Evolutionary conservation across 2,888 invertebrate genomes (phyloP), one percentile per base, ranked within the genome.

Genomic region (Pristionchus maxplancki): DNA sequence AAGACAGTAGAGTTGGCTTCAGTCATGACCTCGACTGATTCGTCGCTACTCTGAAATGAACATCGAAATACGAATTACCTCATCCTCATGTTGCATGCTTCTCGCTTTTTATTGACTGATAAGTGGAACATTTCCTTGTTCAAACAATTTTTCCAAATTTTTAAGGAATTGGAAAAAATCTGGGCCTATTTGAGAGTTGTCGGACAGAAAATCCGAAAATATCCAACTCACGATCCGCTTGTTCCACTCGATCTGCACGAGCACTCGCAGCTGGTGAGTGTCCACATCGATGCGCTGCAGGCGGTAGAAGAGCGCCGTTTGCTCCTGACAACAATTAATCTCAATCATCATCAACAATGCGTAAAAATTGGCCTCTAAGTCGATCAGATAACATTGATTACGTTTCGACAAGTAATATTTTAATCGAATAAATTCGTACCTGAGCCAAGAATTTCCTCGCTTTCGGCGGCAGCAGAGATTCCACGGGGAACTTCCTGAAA

Each of bases 161-260:
- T 13, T 28, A n/a, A n/a, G n/a, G n/a, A n/a, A n/a, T n/a, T n/a
- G n/a, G n/a, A n/a, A n/a, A n/a, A n/a, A n/a, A n/a, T n/a, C n/a
- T n/a, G n/a, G n/a, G n/a, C n/a, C n/a, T n/a, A n/a, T n/a, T n/a
- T n/a, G n/a, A n/a, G n/a, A n/a, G 5, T 64, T 64, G 28, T 31
- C 28, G 28, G 28, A 28, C 58, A 58, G 4, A 58, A 58, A 58
- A 58, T 5, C n/a, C 28, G 1, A 50, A 24, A 13, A 34, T 58
- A 2, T 11, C 11, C 17, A 28, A 78, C 87, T 88, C 28, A 88
- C 88, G 24, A 88, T 88, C 2, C 44, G 37, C 78, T 91, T 90
- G 40, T 90, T 90, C 93, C 93, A 93, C 82, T 93, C 93, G 24
- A 93, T 90, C 83, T 90, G 90, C n/a, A 92, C 92, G 15, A 90